A percentile compares a stretch with the other conserved stretches of the same genome.
Conservation (phyloP, 1,140 invertebrate species). For the Acromyrmex charruanus region DNA sequence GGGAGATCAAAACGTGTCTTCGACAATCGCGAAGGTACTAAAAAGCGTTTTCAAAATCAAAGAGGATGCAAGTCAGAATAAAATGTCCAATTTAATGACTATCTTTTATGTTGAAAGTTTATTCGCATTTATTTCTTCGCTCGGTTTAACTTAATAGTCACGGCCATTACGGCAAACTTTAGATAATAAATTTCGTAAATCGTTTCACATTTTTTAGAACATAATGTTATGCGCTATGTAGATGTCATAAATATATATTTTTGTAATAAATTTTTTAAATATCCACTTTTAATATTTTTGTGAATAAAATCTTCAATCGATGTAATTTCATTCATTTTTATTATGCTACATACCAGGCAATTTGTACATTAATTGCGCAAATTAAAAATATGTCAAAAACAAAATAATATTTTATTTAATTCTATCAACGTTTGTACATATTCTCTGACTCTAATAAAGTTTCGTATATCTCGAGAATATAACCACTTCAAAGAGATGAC, state of each 20-base stretch:
- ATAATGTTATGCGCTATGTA: background rate
- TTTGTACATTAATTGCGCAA: background rate
- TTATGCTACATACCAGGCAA: background rate
- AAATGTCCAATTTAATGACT: background rate
- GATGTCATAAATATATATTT: background rate
- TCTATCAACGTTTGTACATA: background rate
- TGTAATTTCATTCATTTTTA: background rate
- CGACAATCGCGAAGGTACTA: background rate
- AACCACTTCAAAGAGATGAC: background rate
- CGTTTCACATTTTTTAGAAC: background rate
- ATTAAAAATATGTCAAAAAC: background rate
- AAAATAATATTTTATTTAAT: constrained; percentile 18
- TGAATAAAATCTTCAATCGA: background rate
- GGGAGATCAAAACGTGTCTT: background rate
- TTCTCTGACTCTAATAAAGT: constrained; percentile 1
- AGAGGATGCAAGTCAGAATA: background rate
- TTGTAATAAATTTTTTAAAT: background rate
- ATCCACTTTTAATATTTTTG: background rate
- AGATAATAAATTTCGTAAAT: background rate
- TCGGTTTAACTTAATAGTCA: constrained; percentile 14
- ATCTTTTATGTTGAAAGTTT: background rate
- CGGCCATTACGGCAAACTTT: background rate
- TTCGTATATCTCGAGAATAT: background rate
- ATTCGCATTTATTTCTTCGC: background rate
- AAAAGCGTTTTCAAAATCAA: background rate